Evolutionary conservation across 2,113 vertebrate species (phyloP), one percentile per base, ranked within the genome.

Genomic region (Clarias magur): DNA sequence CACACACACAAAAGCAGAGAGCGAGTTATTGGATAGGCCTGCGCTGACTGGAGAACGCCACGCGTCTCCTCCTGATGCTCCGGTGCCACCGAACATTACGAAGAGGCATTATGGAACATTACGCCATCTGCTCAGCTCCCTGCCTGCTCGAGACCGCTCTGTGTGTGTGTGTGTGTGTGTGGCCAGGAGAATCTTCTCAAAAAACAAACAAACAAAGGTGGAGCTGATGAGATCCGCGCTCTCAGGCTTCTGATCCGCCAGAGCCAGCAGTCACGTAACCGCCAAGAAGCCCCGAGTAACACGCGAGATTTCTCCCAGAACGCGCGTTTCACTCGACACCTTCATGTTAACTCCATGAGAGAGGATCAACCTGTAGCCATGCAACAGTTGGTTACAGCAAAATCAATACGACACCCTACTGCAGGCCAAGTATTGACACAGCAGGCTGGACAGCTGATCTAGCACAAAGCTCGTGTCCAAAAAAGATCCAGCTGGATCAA

Each of bases 381-480:
- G 90, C 90, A 93, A 92, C 90, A 92, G 91, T 91, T 93, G 91
- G 88, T 84, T 84, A 84, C 85, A 89, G 83, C 86, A 73, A 86
- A 87, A 90, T 91, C 91, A 88, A 93, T 89, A 88, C 25, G 79
- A 85, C 87, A 87, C 85, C 88, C 79, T 65, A 63, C 86, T 82
- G 80, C 79, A 65, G 86, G 90, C 92, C 90, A 93, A 91, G 87
- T 92, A 92, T 91, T 79, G 92, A 91, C 87, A 88, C 75, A 30
- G 75, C 83, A 85, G 82, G 70, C 83, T 48, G 87, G 88, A 88
- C 90, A 90, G 90, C 88, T 88, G 87, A 91, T 88, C 89, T 80
- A 85, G 91, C 90, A 90, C 89, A 92, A 89, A 89, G 90, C 86
- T 84, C 72, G 82, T 30, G 60, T 90, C 80, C 88, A 85, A 87